Evolutionary conservation across 2,797 vertebrate genomes (phyloP).

Genomic region (Fratercula arctica): DNA sequence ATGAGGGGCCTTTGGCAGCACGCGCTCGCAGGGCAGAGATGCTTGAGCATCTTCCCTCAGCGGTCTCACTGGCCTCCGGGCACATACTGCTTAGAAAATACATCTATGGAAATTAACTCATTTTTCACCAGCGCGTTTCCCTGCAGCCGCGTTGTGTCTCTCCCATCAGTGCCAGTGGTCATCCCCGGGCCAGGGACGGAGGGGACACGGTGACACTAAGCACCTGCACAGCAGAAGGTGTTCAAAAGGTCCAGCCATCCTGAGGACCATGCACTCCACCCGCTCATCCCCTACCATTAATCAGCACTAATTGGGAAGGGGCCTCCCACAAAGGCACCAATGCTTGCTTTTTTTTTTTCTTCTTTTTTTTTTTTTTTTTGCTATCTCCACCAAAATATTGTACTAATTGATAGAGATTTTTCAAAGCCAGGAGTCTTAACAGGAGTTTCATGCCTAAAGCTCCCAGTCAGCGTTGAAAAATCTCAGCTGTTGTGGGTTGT

Average conservation of each 20-base stretch:
- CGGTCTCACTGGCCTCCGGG: background rate
- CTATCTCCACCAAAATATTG: background rate
- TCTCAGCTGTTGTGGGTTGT: background rate
- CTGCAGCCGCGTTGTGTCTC: background rate
- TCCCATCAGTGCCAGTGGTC: background rate
- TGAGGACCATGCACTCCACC: fast-evolving
- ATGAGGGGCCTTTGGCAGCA: background rate
- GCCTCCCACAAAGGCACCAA: background rate
- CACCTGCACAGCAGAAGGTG: background rate
- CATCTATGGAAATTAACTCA: background rate
- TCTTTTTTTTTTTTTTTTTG: too few relatives aligned
- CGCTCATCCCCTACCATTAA: background rate
- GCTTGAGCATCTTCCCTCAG: background rate
- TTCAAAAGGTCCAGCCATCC: background rate
- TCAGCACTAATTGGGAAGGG: background rate
- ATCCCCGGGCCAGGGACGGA: background rate
- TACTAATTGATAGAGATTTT: background rate
- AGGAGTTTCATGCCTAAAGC: background rate
- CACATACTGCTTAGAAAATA: background rate
- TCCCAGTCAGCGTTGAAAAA: background rate
- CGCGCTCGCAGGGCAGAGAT: background rate
- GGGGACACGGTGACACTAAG: background rate
- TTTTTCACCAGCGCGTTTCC: background rate
- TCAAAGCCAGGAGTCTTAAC: background rate
- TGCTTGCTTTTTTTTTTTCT: fast-evolving